Evolutionary conservation across 2,797 vertebrate species (phyloP), one percentile per base, ranked within the genome.

Genomic region (Fistularia commersonii): DNA sequence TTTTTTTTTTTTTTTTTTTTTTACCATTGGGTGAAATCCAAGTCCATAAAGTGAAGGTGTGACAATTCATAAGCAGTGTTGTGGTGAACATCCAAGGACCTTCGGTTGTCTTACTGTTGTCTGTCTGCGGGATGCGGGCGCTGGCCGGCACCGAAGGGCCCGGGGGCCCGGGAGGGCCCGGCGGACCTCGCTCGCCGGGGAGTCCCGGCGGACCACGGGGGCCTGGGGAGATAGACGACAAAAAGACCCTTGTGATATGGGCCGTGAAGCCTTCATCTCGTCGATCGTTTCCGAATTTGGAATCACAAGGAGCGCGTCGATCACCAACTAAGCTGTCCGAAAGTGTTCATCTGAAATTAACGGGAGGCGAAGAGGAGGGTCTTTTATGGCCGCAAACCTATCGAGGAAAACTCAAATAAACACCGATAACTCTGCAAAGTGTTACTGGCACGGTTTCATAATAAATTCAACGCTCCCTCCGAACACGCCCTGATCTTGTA

Each of bases 151-250:
- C 80, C 33, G 87, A 85, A 1, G 85, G 86, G 0, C 90, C 91
- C 0, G 93, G 91, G 6, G 90, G 90, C 1, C 93, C 93, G 0
- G 92, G 93, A n/a, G 91, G 91, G 0, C 92, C 92, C 0, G 89
- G 87, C 10, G 82, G 68, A 34, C 95, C 95, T 61, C 83, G 93
- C 54, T 94, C 92, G 75, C 94, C 93, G 0, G 92, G 92, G 44
- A 82, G 45, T 0, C 90, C 91, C 55, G 78, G 78, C 35, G 90
- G 89, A 54, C 90, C 91, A 47, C 77, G 86, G 4, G 87, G 87
- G 5, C 89, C 89, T 90, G 51, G 53, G 32, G 51, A 47, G 38
- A 48, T 39, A 40, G 34, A 70, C 14, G 41, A 69, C 15, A 65
- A 45, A 74, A 41, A 60, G 50, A 77, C 48, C n/a, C n/a, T n/a